Conservation (phyloP, 2,797 vertebrate species). For the Hyperoplus immaculatus region DNA sequence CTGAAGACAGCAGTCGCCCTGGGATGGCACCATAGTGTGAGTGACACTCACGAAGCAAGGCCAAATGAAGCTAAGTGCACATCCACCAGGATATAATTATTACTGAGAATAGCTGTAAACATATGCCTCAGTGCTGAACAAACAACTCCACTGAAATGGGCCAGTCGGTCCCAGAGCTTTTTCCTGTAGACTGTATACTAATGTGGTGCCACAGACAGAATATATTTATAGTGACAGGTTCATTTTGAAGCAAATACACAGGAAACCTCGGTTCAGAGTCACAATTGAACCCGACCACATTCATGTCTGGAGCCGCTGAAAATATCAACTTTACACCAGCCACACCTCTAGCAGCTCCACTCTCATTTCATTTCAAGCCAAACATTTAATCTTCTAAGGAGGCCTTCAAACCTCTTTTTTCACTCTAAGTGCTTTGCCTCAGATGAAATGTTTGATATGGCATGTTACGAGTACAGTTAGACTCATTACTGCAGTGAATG, state of each 20-base stretch:
- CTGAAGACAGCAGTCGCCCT: conserved; percentile 7
- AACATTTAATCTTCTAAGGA: conserved; percentile 48
- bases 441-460: conserved; percentile 42
- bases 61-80: conserved; percentile 22
- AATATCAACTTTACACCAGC: conserved; percentile 38
- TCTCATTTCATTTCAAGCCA: conserved; percentile 12
- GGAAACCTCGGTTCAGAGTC: conserved; percentile 8
- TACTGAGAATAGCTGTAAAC: conserved; percentile 53
- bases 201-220: conserved; percentile 35
- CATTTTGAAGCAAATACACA: conserved; percentile 33
- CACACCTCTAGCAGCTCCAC: conserved; percentile 18
- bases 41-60: conserved; percentile 43
- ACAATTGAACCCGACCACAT: conserved; percentile 24
- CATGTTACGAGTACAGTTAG: conserved; percentile 34
- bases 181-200: conserved; percentile 22
- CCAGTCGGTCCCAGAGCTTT: conserved; percentile 36
- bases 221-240: conserved; percentile 36
- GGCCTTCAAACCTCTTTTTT: conserved; percentile 16
- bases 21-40: conserved; percentile 25
- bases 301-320: conserved; percentile 33
- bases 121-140: conserved; percentile 32
- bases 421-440: conserved; percentile 1
- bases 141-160: conserved; percentile 34
- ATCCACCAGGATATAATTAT: conserved; percentile 55
- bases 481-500: conserved; percentile 53